Conservation (phyloP, 2,113 vertebrate species). For the Cichladusa arquata region DNA sequence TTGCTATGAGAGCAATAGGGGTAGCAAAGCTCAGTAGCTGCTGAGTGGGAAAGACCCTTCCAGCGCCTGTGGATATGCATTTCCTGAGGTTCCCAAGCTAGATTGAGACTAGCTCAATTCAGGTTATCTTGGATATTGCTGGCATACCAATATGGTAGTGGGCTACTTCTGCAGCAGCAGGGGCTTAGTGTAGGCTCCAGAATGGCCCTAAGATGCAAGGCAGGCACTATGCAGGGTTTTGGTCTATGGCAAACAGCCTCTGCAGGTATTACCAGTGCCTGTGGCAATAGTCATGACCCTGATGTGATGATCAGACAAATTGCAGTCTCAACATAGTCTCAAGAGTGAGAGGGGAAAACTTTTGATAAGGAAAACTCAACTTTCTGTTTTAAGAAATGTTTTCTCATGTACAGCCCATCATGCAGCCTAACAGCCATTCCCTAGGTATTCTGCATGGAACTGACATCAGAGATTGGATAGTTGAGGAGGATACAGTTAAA, state of each 20-base stretch:
- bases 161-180: not conserved
- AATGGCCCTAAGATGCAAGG: not conserved
- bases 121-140: not conserved
- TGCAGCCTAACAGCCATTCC: rapidly evolving
- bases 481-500: not conserved
- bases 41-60: not conserved
- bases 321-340: not conserved
- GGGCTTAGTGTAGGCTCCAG: not conserved
- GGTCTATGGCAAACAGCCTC: not conserved
- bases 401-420: not conserved
- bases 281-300: not conserved
- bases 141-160: not conserved
- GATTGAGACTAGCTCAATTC: not conserved
- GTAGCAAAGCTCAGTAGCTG: not conserved
- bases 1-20: not conserved
- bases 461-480: not conserved
- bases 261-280: not conserved
- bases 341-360: not conserved
- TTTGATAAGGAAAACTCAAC: not conserved
- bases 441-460: not conserved
- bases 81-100: not conserved
- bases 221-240: not conserved
- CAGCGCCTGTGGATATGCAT: not conserved
- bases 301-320: not conserved
- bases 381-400: not conserved